Base-by-base conservation (phyloP, 1,140 invertebrate genomes). In the Amphibalanus amphitrite region DNA sequence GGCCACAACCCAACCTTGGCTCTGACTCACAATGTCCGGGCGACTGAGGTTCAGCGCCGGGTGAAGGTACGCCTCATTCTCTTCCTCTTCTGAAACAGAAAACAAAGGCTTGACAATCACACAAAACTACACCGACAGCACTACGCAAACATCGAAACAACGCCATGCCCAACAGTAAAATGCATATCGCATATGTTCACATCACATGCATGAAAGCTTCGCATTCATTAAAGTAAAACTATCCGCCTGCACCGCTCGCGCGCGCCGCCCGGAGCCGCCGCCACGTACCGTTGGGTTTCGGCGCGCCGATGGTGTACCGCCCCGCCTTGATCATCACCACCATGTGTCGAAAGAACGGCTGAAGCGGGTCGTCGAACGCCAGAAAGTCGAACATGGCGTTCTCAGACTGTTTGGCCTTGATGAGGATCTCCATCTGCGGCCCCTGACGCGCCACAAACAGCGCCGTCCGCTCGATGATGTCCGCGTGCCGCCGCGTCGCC, bases 391-490 rank as follows among this genome's bases (percentile, higher is more conserved):
- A 99, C 80, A 95, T 92, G 1, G 88, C 83, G 83, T 98, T 99
- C 75, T 89, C 88, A 0, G 90, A 85, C 80, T 99, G 97, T 81
- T 98, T 98, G 15, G 94, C 91, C 82, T 97, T 98, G 71, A 99
- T 88, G 0, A 98, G 84, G 71, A 99, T 97, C 82, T 99, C 96
- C 95, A 98, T 97, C 82, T 99, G 97, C 38, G 87, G 84, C 0
- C 95, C 96, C 80, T 98, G 95, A 67, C 86, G 84, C 73, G 90
- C 89, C 74, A 99, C 93, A 82, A 98, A 98, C 69, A 87, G 82
- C 0, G 96, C 95, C 0, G 97, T 99, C 82, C 95, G 97, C 78
- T 96, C 93, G 77, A 99, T 97, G 70, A 97, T 92, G 6, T 90
- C 88, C 81, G 97, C 92, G 75, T 91, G 85, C 78, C 97, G 98